Percentiles rank a stretch among this genome's conserved stretches.
phyloP scores from a whole-genome alignment of 2,113 vertebrate species.

The Sinocyclocheilus grahami region DNA sequence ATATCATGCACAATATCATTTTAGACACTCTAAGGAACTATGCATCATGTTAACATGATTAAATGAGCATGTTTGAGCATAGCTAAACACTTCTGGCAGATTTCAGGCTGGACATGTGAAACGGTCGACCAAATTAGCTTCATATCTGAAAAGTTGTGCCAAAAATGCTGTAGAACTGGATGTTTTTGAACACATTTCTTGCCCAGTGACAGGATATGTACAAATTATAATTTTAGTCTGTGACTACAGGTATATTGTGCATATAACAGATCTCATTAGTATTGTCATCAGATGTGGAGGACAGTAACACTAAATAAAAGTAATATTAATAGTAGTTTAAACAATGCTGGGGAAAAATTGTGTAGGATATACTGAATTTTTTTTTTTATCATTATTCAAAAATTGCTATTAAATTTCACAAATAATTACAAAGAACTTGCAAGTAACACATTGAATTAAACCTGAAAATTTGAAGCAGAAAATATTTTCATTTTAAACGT shows the following conservation, averaged over 20 bases:
- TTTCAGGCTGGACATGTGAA: neutral
- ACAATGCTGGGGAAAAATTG: neutral
- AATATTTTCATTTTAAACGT: no score
- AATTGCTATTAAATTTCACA: no score
- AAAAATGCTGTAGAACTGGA: neutral
- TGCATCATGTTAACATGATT: constrained; percentile 26
- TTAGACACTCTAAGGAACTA: neutral
- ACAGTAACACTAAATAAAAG: neutral
- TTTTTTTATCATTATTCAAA: no score
- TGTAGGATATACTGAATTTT: neutral
- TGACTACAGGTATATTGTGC: neutral
- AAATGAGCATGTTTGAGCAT: constrained; percentile 17
- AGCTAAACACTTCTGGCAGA: constrained; percentile 29
- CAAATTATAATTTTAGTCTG: neutral
- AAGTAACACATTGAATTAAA: no score
- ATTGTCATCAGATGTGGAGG: neutral
- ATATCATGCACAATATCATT: neutral
- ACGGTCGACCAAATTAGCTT: neutral
- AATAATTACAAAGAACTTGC: no score
- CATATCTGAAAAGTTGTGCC: neutral
- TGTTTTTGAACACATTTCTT: neutral
- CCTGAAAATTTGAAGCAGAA: no score
- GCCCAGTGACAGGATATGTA: neutral
- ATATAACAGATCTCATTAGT: neutral
- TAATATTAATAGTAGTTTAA: no score